Evolutionary conservation across 2,113 vertebrate genomes (phyloP), one percentile per base, ranked within the genome.

Genomic region (Ariopsis seemanni): DNA sequence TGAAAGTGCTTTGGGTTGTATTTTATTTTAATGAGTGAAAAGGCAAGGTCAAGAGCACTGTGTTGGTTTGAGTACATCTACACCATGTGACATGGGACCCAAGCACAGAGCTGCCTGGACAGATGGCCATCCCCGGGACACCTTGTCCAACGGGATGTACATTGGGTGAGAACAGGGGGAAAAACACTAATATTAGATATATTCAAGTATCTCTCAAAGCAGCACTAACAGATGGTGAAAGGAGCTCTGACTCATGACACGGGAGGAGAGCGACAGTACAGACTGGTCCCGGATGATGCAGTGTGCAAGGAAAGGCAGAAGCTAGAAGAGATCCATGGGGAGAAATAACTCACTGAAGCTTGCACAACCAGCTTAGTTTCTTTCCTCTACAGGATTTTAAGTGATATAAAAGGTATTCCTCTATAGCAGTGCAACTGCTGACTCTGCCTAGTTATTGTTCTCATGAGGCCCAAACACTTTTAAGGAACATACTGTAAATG

Each of bases 51-150:
- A 88, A 87, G 82, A 84, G 60, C 67, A 8, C 17, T 17, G 27
- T 62, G 65, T 85, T 80, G 80, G 27, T 82, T 88, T 77, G 74
- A 75, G 81, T 27, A 75, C 55, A 71, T 90, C 30, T 48, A 53
- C 65, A 71, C 50, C 27, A 12, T 3, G 18, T 84, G 82, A 71
- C 82, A 71, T 84, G 15, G n/a, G n/a, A 71, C 89, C 91, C 86
- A 89, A 89, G 82, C 88, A 88, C 91, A 90, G 75, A 91, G 91
- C 89, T 84, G 85, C 89, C 82, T 67, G 88, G 90, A 88, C 94
- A 94, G 94, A 95, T 95, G 94, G 94, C 90, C 87, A 89, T 90
- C 91, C 90, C 89, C 90, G 91, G 92, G 93, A 93, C 85, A 30
- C 84, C 83, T 77, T 89, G 88, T 92, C 91, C 62, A 84, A 92